These are phyloP conservation scores for Vanacampus margaritifer DNA, from an alignment of 2,113 vertebrate species.

Conservation along the genomic window DNA sequence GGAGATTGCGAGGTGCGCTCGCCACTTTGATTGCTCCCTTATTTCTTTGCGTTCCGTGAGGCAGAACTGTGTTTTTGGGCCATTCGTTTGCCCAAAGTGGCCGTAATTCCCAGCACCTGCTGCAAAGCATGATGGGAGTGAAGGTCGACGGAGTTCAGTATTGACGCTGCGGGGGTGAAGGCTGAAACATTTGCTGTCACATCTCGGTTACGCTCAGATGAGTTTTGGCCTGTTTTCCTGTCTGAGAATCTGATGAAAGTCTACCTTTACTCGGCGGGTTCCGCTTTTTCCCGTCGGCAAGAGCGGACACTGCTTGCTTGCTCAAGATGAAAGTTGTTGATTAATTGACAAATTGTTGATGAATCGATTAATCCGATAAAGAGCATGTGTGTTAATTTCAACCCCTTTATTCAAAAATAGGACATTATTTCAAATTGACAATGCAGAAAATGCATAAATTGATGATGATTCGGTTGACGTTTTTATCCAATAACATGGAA, in stretches of 20 bases:
- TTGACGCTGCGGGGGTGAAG: neutral
- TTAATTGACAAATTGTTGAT: too few relatives aligned
- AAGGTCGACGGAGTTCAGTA: constrained; percentile 3
- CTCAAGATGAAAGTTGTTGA: too few relatives aligned
- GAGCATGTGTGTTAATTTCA: too few relatives aligned
- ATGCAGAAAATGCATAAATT: too few relatives aligned
- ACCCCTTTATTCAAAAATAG: too few relatives aligned
- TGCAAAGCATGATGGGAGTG: constrained; percentile 18
- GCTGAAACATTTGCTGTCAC: constrained; percentile 13
- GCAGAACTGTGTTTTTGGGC: constrained; percentile 40
- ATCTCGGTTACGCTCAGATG: constrained; percentile 1
- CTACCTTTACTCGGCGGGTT: neutral
- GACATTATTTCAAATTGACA: too few relatives aligned
- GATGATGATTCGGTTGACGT: too few relatives aligned
- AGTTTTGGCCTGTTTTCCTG: neutral
- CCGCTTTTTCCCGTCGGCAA: neutral
- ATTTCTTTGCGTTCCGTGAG: constrained; percentile 41
- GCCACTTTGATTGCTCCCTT: constrained; percentile 26
- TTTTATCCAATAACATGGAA: too few relatives aligned
- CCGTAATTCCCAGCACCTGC: constrained; percentile 32
- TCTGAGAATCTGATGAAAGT: neutral
- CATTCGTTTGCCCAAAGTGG: constrained; percentile 33
- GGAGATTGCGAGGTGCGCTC: constrained; percentile 58
- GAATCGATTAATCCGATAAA: too few relatives aligned
- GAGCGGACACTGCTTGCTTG: neutral